Base-by-base conservation (phyloP, 2,113 vertebrate genomes). In the Rostratula benghalensis region DNA sequence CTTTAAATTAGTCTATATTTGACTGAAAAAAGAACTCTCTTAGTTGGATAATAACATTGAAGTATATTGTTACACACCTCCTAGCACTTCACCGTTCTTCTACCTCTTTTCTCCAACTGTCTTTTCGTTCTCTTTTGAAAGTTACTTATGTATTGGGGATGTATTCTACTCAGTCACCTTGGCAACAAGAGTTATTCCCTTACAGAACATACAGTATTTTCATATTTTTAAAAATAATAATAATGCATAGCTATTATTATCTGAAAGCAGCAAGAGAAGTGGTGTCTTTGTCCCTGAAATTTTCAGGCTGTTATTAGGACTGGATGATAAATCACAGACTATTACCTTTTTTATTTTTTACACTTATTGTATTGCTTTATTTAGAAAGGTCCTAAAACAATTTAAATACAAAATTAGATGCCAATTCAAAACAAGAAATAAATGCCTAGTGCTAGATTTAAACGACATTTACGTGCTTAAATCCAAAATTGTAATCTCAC, bases 131-230 rank as follows among this genome's bases (percentile, higher is more conserved):
- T 54, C 27, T 71, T 96, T 83, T 81, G 8, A 39, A 94, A 95
- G 69, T 82, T 89, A 70, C 48, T 79, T 91, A 81, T 61, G 92
- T 89, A 89, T 64, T 53, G 7, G n/a, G 57, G 61, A 90, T 87
- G 43, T 87, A 60, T 54, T 94, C n/a, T 73, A 94, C 27, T 80
- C 57, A 2, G 88, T 97, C 90, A 95, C 93, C 95, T 87, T 94
- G 88, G 93, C 41, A 96, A 97, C 95, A 79, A 37, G 27, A 76
- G 61, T 87, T 91, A 89, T 91, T 96, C 64, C 33, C 37, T 89
- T 87, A 87, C 27, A 51, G 74, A 93, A 82, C 61, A 84, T 83
- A 85, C 24, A 91, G 33, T 75, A 94, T 92, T 84, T 78, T 71
- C 21, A 41, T 77, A 35, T 53, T 87, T 90, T 93, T 91, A 59